Evolutionary conservation across 1,140 invertebrate species (phyloP), one percentile per base, ranked within the genome.

Genomic region (Rhopalosiphum padi): DNA sequence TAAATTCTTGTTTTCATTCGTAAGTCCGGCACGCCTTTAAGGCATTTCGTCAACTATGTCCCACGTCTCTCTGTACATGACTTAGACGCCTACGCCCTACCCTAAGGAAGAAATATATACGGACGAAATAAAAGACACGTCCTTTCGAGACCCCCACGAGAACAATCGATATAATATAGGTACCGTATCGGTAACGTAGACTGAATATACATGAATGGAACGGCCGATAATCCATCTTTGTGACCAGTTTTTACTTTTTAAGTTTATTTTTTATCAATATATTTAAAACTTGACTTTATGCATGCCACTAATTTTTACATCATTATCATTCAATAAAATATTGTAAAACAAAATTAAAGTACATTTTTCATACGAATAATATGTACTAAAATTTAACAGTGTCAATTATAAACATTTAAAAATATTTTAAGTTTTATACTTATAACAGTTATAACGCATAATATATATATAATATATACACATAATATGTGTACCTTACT

Each of bases 151-250:
- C 55, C 15, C 35, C 35, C 60, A 68, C 60, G n/a, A 91, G n/a
- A 43, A 90, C 89, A 91, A 91, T 91, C 90, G 41, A 91, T 91
- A 91, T 8, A 25, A 43, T 37, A n/a, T 77, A 77, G 22, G 25
- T 77, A 77, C 37, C 55, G 30, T 82, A 91, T 91, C 90, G 41
- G 90, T 82, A n/a, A 46, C 88, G 4, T 46, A 46, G 6, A 77
- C 90, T 90, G 89, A 91, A 91, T 91, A 91, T 91, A 68, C 90
- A 91, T 46, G 60, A 91, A 90, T 68, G 35, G 25, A 68, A 46
- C 30, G 41, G 30, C 41, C 60, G 41, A 43, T 91, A 82, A 91
- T 91, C 90, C 90, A 82, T 91, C 90, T 91, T 82, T 22, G 55
- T 82, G 90, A 68, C 90, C 82, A 77, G 90, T 91, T n/a, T 83